These are phyloP conservation scores for Dione juno DNA, from an alignment of 2,888 invertebrate species.

Conservation along the genomic window DNA sequence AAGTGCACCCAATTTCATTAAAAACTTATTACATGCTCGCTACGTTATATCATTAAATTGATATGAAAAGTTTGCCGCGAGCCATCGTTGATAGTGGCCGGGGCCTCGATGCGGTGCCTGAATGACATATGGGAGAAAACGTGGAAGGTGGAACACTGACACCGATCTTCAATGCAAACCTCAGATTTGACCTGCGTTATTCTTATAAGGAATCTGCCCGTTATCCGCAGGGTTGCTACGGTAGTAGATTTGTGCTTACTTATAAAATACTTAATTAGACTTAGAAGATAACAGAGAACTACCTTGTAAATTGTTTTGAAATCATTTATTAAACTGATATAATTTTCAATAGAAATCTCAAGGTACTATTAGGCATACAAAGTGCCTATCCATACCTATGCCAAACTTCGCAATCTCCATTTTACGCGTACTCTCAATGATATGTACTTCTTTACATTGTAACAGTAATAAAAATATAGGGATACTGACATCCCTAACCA, in stretches of 20 bases:
- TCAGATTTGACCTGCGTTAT: conserved; percentile 73
- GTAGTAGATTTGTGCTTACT: neutral
- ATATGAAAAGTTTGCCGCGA: conserved; percentile 50
- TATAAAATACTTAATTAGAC: no score
- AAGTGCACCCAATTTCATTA: conserved; percentile 63
- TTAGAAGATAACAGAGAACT: no score
- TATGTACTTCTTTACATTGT: no score
- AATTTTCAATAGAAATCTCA: neutral
- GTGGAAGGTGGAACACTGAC: conserved; percentile 76
- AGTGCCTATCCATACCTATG: no score
- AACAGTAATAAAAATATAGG: no score
- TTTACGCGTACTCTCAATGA: neutral
- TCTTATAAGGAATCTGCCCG: conserved; percentile 77
- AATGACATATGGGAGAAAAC: conserved; percentile 76
- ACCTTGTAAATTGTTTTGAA: no score
- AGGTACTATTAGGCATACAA: no score
- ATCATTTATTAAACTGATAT: neutral
- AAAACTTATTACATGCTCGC: conserved; percentile 54
- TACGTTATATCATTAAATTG: conserved; percentile 53
- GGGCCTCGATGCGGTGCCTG: conserved; percentile 49
- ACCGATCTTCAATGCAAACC: conserved; percentile 75
- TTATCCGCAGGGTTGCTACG: conserved; percentile 69
- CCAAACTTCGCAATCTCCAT: neutral
- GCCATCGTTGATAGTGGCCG: conserved; percentile 50
- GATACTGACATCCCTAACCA: conserved; percentile 30